phyloP scores from a whole-genome alignment of 2,797 vertebrate genomes.

The Erethizon dorsatum region DNA sequence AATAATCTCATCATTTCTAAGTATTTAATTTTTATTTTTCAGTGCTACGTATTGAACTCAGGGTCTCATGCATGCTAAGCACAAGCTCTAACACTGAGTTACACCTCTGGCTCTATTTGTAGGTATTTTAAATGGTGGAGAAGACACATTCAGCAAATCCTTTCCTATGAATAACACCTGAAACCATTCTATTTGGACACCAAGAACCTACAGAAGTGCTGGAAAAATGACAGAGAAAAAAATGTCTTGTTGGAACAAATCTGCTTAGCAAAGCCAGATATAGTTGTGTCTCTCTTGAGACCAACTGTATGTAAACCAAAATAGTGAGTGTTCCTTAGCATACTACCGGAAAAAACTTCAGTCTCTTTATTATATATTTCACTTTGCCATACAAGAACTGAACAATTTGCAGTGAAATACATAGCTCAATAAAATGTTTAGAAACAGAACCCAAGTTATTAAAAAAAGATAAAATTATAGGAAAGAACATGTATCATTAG shows the following conservation, averaged over 20 bases:
- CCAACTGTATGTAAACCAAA: slow-evolving; percentile 5
- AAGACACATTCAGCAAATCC: neutral
- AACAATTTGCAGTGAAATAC: neutral
- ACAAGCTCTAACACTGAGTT: neutral
- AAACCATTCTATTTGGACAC: neutral
- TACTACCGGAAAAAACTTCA: neutral
- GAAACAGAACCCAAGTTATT: neutral
- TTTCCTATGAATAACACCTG: neutral
- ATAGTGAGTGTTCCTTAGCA: neutral
- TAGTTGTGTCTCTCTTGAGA: neutral
- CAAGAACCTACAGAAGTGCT: neutral
- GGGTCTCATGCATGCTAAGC: too few relatives aligned
- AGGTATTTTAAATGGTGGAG: neutral
- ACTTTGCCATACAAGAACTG: slow-evolving; percentile 12
- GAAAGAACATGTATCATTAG: neutral
- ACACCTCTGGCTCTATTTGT: neutral
- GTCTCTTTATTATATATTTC: neutral
- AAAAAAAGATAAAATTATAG: neutral
- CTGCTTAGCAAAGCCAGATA: slow-evolving; percentile 2
- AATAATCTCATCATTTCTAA: slow-evolving; percentile 28
- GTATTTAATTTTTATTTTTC: neutral
- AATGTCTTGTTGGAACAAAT: neutral
- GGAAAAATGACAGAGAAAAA: neutral
- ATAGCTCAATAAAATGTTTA: neutral
- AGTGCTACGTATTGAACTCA: neutral